Evolutionary conservation across 2,888 invertebrate species (phyloP), one percentile per base, ranked within the genome.

Genomic region (Spisula subtruncata): DNA sequence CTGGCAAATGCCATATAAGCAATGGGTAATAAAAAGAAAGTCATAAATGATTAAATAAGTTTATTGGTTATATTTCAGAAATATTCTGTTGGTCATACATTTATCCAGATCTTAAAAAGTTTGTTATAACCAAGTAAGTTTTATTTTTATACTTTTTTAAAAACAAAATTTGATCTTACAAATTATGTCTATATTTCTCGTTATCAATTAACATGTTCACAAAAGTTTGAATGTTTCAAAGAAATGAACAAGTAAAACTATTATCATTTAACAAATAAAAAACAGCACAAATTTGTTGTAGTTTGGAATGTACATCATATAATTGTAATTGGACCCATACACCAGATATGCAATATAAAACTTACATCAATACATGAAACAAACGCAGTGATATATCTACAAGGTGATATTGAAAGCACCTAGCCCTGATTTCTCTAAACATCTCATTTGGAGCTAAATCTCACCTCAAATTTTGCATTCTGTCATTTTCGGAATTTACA

Each of bases 311-410:
- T 75, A 12, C 16, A 32, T n/a, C n/a, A n/a, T 25, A 6, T 35
- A 25, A 71, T 32, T 32, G 32, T 32, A 35, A 75, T 75, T 75
- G 75, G 75, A 75, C 75, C 75, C 75, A 16, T 75, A 75, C 35
- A 75, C 75, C 75, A 75, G 75, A 75, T 35, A 75, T 75, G 75
- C 32, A 32, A 32, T 75, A 75, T 75, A 75, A 32, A 75, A 32
- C 35, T 35, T 35, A 75, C 75, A 75, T 16, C 0, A 60, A 75
- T 18, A 75, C 32, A 75, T n/a, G 41, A 75, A 75, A 75, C n/a
- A 75, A 75, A 75, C 71, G 32, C 71, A 71, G 4, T 32, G 32
- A 32, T 25, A 25, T 66, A 66, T 66, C 60, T 66, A 66, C 60
- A 66, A 66, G 60, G 60, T 66, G 60, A 66, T 66, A 66, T 25